These are phyloP conservation scores for Halictus rubicundus DNA, from an alignment of 1,140 invertebrate species.

Conservation along the genomic window DNA sequence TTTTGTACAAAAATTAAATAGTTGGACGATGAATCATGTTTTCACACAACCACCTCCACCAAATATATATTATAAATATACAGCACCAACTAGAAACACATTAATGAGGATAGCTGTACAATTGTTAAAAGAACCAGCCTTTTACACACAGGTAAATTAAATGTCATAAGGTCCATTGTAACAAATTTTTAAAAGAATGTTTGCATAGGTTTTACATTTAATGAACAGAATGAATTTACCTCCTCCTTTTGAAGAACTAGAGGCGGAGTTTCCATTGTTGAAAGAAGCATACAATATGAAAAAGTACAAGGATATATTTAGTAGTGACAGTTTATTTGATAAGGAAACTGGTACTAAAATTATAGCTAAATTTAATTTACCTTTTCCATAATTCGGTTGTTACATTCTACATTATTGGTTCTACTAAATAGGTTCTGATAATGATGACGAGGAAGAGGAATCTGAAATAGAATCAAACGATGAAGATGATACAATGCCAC, in stretches of 20 bases:
- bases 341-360: constrained; percentile 62
- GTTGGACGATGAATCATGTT: constrained; percentile 84
- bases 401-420: not conserved
- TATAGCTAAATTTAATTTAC: not conserved
- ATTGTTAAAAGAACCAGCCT: constrained; percentile 87
- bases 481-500: constrained; percentile 75
- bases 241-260: constrained; percentile 88
- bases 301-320: constrained; percentile 78
- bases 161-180: not conserved
- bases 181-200: constrained; percentile 13
- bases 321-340: constrained; percentile 68
- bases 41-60: constrained; percentile 88
- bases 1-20: constrained; percentile 86
- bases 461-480: constrained; percentile 91
- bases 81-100: constrained; percentile 86
- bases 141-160: constrained; percentile 87
- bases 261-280: constrained; percentile 73
- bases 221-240: constrained; percentile 98
- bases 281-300: constrained; percentile 75
- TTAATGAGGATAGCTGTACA: constrained; percentile 90
- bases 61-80: constrained; percentile 88
- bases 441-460: constrained; percentile 82
- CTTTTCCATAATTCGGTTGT: not conserved
- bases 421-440: constrained; percentile 19
- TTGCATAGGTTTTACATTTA: constrained; percentile 88